phyloP scores from a whole-genome alignment of 2,113 vertebrate species.

The Oreochromis tanganicae region DNA sequence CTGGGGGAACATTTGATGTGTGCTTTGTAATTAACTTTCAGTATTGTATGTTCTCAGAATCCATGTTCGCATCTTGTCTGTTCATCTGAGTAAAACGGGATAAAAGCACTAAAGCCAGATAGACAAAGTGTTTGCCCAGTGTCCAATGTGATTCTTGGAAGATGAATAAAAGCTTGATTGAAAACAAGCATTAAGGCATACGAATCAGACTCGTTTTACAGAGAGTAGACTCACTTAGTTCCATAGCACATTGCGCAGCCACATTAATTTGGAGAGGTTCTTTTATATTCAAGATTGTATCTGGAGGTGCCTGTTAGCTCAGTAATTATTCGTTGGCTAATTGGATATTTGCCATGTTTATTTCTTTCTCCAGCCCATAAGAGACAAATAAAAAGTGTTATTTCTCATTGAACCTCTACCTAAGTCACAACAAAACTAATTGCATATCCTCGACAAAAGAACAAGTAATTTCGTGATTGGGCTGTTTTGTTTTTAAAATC shows the following conservation, averaged over 20 bases:
- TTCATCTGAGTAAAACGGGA: neutral
- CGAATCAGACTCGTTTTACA: neutral
- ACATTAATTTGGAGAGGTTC: conserved; percentile 35
- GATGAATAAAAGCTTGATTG: conserved; percentile 2
- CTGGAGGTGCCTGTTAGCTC: conserved; percentile 42
- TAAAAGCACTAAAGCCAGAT: neutral
- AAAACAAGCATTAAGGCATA: conserved; percentile 8
- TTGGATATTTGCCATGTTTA: conserved; percentile 30
- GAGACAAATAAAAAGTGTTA: conserved; percentile 33
- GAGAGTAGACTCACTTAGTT: conserved; percentile 7
- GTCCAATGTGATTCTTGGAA: conserved; percentile 18
- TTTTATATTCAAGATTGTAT: conserved; percentile 32
- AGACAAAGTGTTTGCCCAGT: neutral
- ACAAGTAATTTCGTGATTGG: conserved; percentile 19
- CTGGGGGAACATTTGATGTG: conserved; percentile 8
- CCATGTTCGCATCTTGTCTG: neutral
- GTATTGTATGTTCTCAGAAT: neutral
- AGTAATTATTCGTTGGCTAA: conserved; percentile 53
- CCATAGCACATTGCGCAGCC: neutral
- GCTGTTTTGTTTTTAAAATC: neutral
- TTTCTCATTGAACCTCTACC: conserved; percentile 16
- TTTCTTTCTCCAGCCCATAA: conserved; percentile 13
- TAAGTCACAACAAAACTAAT: conserved; percentile 52
- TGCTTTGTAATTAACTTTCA: conserved; percentile 10
- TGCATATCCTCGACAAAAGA: conserved; percentile 18